phyloP scores from a whole-genome alignment of 2,113 vertebrate species.

The Perca schrenkii region DNA sequence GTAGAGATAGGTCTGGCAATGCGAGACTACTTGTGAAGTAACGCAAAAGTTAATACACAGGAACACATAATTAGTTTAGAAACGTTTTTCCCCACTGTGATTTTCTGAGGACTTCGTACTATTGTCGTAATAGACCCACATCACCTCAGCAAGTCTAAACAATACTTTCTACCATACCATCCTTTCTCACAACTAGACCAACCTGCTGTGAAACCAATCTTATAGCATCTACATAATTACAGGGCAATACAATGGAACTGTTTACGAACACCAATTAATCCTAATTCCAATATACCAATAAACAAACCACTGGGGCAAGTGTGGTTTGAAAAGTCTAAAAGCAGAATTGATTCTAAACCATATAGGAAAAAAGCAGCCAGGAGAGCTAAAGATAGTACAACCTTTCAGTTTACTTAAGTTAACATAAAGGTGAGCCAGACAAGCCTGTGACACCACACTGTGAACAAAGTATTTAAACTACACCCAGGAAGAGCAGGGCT shows the following conservation, averaged over 20 bases:
- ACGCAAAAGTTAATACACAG: background rate
- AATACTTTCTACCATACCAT: background rate
- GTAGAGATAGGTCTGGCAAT: too few species aligned
- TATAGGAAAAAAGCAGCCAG: background rate
- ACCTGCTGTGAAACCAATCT: background rate
- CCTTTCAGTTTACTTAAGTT: background rate
- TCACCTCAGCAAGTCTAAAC: background rate
- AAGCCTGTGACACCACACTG: slow-evolving; percentile 32
- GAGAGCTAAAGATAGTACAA: background rate
- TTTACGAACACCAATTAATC: background rate
- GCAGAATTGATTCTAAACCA: background rate
- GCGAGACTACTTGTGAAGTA: background rate
- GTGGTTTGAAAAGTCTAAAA: background rate
- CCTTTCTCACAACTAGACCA: background rate
- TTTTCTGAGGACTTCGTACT: background rate
- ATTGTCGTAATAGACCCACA: background rate
- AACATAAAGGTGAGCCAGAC: background rate
- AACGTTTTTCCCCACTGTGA: background rate
- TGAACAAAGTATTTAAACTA: background rate
- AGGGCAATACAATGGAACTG: background rate
- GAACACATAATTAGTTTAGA: background rate
- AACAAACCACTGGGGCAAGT: background rate
- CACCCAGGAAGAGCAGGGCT: slow-evolving; percentile 38
- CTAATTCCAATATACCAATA: background rate
- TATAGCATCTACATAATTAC: background rate